A percentile compares a stretch with the other conserved stretches of the same genome.
phyloP scores from a whole-genome alignment of 2,888 invertebrate species.

The Temnothorax ravouxi region DNA sequence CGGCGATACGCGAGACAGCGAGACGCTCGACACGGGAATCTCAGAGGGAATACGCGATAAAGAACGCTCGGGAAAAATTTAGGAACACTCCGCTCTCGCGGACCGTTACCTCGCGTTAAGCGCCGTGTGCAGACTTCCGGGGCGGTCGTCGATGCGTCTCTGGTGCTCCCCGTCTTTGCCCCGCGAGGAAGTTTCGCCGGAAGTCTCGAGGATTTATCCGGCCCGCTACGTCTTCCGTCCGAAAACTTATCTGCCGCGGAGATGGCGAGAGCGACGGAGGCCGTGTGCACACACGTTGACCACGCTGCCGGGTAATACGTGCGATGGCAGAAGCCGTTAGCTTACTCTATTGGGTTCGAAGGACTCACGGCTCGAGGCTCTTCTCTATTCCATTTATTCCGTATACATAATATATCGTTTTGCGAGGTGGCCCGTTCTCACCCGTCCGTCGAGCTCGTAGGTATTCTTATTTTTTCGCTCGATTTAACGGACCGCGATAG shows the following conservation, averaged over 20 bases:
- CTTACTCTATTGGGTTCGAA: slow-evolving; percentile 83
- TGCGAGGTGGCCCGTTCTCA: slow-evolving; percentile 66
- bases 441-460: slow-evolving; percentile 64
- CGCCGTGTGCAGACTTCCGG: slow-evolving; percentile 58
- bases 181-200: slow-evolving; percentile 57
- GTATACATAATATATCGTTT: slow-evolving; percentile 84
- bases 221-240: slow-evolving; percentile 65
- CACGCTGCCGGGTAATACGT: slow-evolving; percentile 73
- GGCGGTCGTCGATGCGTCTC: slow-evolving; percentile 42
- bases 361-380: slow-evolving; percentile 79
- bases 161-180: slow-evolving; percentile 52
- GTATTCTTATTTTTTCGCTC: slow-evolving; percentile 83
- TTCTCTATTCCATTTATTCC: slow-evolving; percentile 82
- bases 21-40: slow-evolving; percentile 8
- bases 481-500: slow-evolving; percentile 76
- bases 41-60: slow-evolving; percentile 56
- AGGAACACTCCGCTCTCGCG: slow-evolving; percentile 58
- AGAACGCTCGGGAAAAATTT: slow-evolving; percentile 66
- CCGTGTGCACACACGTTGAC: slow-evolving; percentile 67
- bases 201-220: slow-evolving; percentile 59
- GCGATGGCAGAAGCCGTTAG: slow-evolving; percentile 78
- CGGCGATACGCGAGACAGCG: slow-evolving; percentile 19
- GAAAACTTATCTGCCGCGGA: slow-evolving; percentile 71
- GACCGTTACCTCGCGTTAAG: slow-evolving; percentile 68
- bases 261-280: slow-evolving; percentile 63